Conservation (phyloP, 2,113 vertebrate species). For the Dicentrarchus labrax region DNA sequence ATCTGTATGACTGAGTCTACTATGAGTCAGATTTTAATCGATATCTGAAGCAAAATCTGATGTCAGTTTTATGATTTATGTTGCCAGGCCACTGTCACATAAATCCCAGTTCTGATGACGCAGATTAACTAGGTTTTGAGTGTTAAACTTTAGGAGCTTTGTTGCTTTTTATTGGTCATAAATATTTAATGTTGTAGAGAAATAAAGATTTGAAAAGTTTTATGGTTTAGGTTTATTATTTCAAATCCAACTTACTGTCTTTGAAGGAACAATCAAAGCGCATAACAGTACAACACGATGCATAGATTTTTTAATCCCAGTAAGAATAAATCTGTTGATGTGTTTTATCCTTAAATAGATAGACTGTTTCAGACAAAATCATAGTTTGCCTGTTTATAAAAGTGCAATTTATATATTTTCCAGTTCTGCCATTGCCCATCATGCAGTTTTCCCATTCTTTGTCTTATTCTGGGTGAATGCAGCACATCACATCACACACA, state of each 20-base stretch:
- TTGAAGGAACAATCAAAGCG: not conserved
- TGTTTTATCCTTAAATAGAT: conserved; percentile 35
- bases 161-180: not conserved
- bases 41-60: not conserved
- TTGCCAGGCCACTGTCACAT: not conserved
- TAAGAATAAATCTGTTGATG: not conserved
- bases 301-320: not conserved
- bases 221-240: not conserved
- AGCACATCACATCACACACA: conserved; percentile 26
- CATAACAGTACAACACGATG: not conserved
- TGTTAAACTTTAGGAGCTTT: not conserved
- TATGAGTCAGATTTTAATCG: not conserved
- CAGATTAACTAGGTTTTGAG: not conserved
- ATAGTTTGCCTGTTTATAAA: conserved; percentile 12
- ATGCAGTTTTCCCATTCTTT: conserved; percentile 6
- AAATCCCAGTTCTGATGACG: not conserved
- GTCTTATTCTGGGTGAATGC: conserved; percentile 16
- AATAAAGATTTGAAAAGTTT: not conserved
- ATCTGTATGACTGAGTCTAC: not conserved
- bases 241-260: not conserved
- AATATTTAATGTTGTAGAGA: conserved; percentile 8
- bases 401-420: conserved; percentile 9
- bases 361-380: conserved; percentile 9
- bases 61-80: not conserved
- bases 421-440: conserved; percentile 22